Base-by-base conservation (phyloP, 2,113 vertebrate species). In the Plotosus lineatus region DNA sequence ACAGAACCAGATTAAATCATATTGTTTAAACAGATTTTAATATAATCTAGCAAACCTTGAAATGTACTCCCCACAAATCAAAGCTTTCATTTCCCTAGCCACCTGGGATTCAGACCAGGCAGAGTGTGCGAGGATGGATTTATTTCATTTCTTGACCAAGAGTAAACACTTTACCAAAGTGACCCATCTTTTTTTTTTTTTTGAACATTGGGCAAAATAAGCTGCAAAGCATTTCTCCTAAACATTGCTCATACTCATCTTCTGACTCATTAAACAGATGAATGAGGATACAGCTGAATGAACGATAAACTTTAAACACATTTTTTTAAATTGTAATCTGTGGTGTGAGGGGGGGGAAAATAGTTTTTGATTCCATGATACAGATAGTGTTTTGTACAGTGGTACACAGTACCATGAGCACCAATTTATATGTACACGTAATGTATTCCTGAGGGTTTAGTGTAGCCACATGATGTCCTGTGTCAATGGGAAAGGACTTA, bases 61-160 rank as follows among this genome's bases (percentile, higher is more conserved):
- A 78, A 56, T 31, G 60, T 53, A 75, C 38, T 50, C 11, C 68
- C 60, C 65, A 48, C 80, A 55, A 15, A 72, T 51, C 50, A 26
- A 15, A 44, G 40, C 36, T 75, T 60, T 40, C 53, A 12, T 75
- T 85, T 85, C 78, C 78, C 66, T 78, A 85, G 75, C 56, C 83
- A 85, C 56, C 81, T 72, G 61, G 82, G 83, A 84, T 78, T 87
- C 82, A 84, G 66, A 58, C 65, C 60, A 56, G 75, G 80, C 80
- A 74, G 72, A 60, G 69, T 78, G 31, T 68, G 82, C 19, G 50
- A 83, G 75, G 61, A 80, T 66, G 48, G 77, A 40, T 84, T 86
- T 85, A 89, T 91, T 89, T 91, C 86, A 93, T 91, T 90, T 89
- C 89, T 87, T 81, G 74, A 84, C 85, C 83, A 84, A 87, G 91